Percentiles rank a stretch among this genome's conserved stretches.
Conservation (phyloP, 2,888 invertebrate species). For the Sympetrum striolatum region DNA sequence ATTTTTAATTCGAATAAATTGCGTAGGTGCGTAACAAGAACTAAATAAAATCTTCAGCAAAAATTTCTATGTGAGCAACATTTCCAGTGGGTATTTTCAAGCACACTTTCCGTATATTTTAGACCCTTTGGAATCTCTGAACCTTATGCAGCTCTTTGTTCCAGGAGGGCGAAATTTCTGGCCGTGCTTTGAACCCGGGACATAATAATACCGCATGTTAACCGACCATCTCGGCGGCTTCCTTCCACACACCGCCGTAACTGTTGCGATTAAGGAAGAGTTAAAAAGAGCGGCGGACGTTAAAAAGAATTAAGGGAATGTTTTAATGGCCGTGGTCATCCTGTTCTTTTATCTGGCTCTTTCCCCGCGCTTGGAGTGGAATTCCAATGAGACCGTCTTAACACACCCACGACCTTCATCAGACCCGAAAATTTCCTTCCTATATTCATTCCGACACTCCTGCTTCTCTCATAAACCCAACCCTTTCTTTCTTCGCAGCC, state of each 20-base stretch:
- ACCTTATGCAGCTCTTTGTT: neutral
- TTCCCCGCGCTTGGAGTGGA: neutral
- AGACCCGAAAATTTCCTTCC: neutral
- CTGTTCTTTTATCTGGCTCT: neutral
- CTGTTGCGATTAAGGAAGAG: neutral
- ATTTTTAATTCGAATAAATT: no score
- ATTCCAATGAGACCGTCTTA: neutral
- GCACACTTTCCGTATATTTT: no score
- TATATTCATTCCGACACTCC: neutral
- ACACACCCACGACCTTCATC: neutral
- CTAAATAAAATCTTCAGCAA: no score
- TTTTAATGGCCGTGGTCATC: neutral
- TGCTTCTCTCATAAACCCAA: neutral
- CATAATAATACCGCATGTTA: neutral
- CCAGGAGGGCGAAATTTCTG: neutral
- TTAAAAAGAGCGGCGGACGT: neutral
- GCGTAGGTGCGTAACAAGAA: no score
- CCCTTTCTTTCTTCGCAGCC: neutral
- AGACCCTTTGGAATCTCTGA: no score
- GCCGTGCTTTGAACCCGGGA: neutral
- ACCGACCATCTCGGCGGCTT: neutral
- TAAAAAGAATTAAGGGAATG: conserved; percentile 3
- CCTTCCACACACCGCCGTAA: neutral
- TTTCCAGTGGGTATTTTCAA: no score
- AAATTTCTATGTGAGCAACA: no score